These are phyloP conservation scores for Tetheella fluctuosa DNA, from an alignment of 2,888 invertebrate genomes.

Conservation along the genomic window DNA sequence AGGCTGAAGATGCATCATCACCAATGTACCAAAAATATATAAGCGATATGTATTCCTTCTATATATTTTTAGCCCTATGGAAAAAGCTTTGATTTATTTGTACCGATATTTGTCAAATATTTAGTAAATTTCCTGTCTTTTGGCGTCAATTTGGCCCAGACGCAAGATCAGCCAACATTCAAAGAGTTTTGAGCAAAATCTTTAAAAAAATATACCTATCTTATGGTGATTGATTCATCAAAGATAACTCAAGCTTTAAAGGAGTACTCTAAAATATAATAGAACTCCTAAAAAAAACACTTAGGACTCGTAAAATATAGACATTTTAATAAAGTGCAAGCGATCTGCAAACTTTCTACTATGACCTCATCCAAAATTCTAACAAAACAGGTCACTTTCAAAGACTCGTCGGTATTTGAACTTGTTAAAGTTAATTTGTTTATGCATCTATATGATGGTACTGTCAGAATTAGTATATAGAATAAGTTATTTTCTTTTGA, in stretches of 20 bases:
- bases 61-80: too few relatives aligned
- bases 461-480: not conserved
- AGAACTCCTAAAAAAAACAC: not conserved
- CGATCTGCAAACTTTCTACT: not conserved
- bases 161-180: too few relatives aligned
- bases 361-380: not conserved
- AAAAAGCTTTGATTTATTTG: too few relatives aligned
- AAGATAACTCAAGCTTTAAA: not conserved
- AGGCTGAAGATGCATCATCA: too few relatives aligned
- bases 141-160: too few relatives aligned
- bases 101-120: too few relatives aligned
- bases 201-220: too few relatives aligned
- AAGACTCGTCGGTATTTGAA: not conserved
- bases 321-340: not conserved
- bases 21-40: too few relatives aligned
- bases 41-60: too few relatives aligned
- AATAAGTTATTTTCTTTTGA: conserved; percentile 1
- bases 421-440: not conserved
- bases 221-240: not conserved
- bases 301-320: not conserved
- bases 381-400: conserved; percentile 4
- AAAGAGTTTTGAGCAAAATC: too few relatives aligned
- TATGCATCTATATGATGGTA: too few relatives aligned
- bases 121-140: too few relatives aligned
- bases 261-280: not conserved